Evolutionary conservation across 2,113 vertebrate genomes (phyloP).

Genomic region (Perca fluviatilis): DNA sequence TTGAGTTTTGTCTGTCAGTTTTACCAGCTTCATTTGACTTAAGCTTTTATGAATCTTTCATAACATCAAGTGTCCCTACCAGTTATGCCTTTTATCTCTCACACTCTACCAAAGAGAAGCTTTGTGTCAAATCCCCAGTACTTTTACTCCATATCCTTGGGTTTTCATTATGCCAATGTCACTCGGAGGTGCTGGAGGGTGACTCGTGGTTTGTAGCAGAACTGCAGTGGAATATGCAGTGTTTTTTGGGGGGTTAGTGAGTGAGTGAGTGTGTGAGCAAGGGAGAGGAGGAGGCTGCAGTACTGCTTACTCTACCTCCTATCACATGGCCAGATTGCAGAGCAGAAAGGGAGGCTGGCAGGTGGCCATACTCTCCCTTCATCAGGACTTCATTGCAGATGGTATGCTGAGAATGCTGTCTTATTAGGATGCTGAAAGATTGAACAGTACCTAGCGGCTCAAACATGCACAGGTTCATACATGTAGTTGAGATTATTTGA

Average conservation of each 20-base stretch:
- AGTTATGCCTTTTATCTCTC: constrained; percentile 70
- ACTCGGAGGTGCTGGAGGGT: constrained; percentile 65
- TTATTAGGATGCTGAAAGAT: constrained; percentile 56
- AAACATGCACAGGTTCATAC: constrained; percentile 21
- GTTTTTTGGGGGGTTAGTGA: constrained; percentile 53
- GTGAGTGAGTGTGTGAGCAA: constrained; percentile 40
- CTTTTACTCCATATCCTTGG: constrained; percentile 66
- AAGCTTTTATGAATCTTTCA: constrained; percentile 76
- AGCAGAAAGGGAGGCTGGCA: constrained; percentile 84
- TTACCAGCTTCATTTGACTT: constrained; percentile 60
- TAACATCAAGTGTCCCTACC: constrained; percentile 66
- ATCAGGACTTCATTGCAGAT: constrained; percentile 82
- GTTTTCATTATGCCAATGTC: constrained; percentile 77
- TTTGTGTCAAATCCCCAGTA: constrained; percentile 71
- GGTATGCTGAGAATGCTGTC: constrained; percentile 83
- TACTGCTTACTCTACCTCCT: constrained; percentile 75
- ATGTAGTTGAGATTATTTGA: constrained; percentile 14
- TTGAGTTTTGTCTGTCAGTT: constrained; percentile 49
- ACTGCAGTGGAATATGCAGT: constrained; percentile 75
- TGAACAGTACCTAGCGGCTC: constrained; percentile 43
- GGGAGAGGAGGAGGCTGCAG: constrained; percentile 74
- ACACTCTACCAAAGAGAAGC: constrained; percentile 65
- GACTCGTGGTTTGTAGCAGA: constrained; percentile 72
- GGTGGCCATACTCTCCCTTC: constrained; percentile 73
- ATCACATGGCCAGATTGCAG: constrained; percentile 82